These are phyloP conservation scores for Formica selysi DNA, from an alignment of 1,140 invertebrate genomes.

Conservation along the genomic window DNA sequence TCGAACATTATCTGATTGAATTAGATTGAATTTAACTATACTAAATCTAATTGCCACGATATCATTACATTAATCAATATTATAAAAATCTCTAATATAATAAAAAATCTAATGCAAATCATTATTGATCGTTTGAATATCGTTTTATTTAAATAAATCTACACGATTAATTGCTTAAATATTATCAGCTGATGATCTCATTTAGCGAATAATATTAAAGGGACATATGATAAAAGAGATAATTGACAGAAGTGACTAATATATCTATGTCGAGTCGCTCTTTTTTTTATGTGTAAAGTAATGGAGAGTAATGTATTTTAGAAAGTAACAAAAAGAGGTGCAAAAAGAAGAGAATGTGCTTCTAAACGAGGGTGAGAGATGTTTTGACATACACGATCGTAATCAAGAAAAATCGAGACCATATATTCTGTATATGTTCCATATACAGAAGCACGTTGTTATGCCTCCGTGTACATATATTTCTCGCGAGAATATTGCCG, in stretches of 20 bases:
- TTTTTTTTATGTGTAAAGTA: background rate
- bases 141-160: background rate
- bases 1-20: background rate
- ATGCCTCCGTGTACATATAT: background rate
- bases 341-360: background rate
- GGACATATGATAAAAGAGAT: background rate
- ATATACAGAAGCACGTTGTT: background rate
- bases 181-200: background rate
- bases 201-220: background rate
- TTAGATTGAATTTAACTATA: conserved; percentile 1
- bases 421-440: background rate
- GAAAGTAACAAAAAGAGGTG: background rate
- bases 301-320: conserved; percentile 47
- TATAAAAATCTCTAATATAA: background rate
- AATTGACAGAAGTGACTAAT: conserved; percentile 4
- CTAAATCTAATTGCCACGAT: background rate
- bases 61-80: background rate
- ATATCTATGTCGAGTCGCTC: background rate
- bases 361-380: background rate
- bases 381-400: background rate
- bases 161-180: background rate
- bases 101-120: background rate
- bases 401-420: conserved; percentile 37
- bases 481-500: background rate
- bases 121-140: background rate